Evolutionary conservation across 2,888 invertebrate species (phyloP), one percentile per base, ranked within the genome.

Genomic region (Geotrupes spiniger): DNA sequence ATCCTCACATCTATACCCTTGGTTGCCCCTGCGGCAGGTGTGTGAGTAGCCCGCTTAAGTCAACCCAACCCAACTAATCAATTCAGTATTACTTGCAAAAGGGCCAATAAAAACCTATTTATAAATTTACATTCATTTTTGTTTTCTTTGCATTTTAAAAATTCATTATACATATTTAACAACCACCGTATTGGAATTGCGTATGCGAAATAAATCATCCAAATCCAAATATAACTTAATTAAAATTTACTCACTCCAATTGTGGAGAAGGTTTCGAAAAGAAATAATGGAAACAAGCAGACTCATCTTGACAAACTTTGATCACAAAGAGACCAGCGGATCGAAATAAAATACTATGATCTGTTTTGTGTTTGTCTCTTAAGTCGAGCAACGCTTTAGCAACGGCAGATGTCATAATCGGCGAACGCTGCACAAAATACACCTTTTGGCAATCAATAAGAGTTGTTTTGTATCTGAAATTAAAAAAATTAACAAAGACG

Each of bases 261-360:
- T 85, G 81, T 1, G 76, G 71, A 4, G 87, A 85, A 0, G 80
- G 74, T 29, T 81, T 77, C 1, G 81, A 78, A 68, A 98, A 98
- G 73, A 97, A 96, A 69, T 96, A 93, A 55, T 84, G 82, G 70
- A 89, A 98, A 2, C 99, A 78, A 54, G 90, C 85, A 62, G 92
- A 86, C 71, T 99, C 98, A 73, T 99, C 98, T 60, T 94, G 86
- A 57, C 94, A 95, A 0, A 97, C 87, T 70, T 96, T 92, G 26
- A 97, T 84, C 26, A 96, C 79, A 66, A 97, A 87, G 6, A 92
- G 86, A 72, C 93, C 93, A 0, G 94, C 89, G 58, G 90, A 87
- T 29, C 97, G 79, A 54, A 91, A 85, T 38, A 92, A 74, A 15
- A 90, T 82, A 73, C 94, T 94, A 61, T 89, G 86, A 70, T 92